Percentiles rank a stretch among this genome's conserved stretches.
Evolutionary conservation across 2,113 vertebrate genomes (phyloP).

Genomic region (Hyperopisus bebe): DNA sequence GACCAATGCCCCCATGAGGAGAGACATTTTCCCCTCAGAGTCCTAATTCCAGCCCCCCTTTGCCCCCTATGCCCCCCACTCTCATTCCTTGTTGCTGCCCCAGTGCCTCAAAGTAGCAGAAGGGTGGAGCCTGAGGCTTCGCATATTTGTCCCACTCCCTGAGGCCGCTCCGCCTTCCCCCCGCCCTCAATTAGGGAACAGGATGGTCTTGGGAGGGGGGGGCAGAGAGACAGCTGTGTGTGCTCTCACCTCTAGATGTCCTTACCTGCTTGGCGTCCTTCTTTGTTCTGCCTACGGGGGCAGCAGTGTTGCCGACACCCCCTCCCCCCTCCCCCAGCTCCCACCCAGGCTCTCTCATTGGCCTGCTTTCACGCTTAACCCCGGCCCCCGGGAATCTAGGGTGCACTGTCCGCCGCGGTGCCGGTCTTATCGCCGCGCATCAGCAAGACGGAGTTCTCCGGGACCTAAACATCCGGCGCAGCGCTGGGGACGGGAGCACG

Average conservation of each 20-base stretch:
- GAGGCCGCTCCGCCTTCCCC: slow-evolving; percentile 1
- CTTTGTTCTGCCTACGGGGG: background rate
- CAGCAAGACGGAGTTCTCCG: slow-evolving; percentile 68
- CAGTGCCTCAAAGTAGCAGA: background rate
- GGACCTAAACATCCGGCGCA: slow-evolving; percentile 48
- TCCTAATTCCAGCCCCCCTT: slow-evolving; percentile 26
- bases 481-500: slow-evolving; percentile 32
- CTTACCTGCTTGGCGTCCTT: background rate
- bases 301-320: background rate
- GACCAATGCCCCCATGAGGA: slow-evolving; percentile 2
- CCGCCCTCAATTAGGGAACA: background rate
- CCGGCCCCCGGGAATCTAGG: background rate
- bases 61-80: background rate
- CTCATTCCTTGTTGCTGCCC: background rate
- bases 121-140: slow-evolving; percentile 1
- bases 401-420: background rate
- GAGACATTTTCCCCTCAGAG: background rate
- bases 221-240: slow-evolving; percentile 52
- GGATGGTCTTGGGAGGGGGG: background rate
- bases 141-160: slow-evolving; percentile 25
- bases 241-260: slow-evolving; percentile 45
- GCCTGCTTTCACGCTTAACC: slow-evolving; percentile 17
- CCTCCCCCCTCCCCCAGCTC: slow-evolving; percentile 8
- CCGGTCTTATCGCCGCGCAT: background rate
- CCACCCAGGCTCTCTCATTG: slow-evolving; percentile 28